A percentile compares a stretch with the other conserved stretches of the same genome.
Conservation (phyloP, 2,113 vertebrate species). For the Cairina moschata region DNA sequence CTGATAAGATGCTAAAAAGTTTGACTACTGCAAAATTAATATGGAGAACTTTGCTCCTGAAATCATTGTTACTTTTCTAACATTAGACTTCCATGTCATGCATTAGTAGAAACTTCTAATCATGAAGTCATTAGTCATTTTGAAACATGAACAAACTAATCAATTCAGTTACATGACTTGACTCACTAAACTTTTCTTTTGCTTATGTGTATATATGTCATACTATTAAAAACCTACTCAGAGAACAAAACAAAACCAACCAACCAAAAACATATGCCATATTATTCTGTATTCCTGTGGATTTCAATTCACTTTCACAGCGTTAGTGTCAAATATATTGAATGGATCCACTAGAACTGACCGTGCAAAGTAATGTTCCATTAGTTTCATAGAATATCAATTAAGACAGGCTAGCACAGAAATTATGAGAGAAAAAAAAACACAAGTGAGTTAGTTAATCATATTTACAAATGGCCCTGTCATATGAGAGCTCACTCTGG, state of each 20-base stretch:
- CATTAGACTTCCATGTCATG: not conserved
- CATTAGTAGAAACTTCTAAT: not conserved
- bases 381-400: not conserved
- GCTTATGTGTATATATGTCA: not conserved
- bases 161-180: not conserved
- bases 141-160: not conserved
- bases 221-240: not conserved
- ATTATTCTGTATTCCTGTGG: not conserved
- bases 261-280: not conserved
- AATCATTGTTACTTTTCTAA: not conserved
- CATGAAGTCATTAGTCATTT: not conserved
- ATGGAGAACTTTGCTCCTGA: not conserved
- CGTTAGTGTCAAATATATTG: not conserved
- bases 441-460: conserved; percentile 13
- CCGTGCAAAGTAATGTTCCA: not conserved
- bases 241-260: not conserved
- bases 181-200: not conserved
- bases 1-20: not conserved
- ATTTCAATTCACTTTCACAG: not conserved
- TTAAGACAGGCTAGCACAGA: not conserved
- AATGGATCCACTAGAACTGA: not conserved
- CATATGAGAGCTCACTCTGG: not conserved
- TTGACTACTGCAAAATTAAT: not conserved
- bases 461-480: conserved; percentile 13
- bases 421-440: not conserved